phyloP scores from a whole-genome alignment of 2,888 invertebrate genomes.

The Cyaniris semiargus region DNA sequence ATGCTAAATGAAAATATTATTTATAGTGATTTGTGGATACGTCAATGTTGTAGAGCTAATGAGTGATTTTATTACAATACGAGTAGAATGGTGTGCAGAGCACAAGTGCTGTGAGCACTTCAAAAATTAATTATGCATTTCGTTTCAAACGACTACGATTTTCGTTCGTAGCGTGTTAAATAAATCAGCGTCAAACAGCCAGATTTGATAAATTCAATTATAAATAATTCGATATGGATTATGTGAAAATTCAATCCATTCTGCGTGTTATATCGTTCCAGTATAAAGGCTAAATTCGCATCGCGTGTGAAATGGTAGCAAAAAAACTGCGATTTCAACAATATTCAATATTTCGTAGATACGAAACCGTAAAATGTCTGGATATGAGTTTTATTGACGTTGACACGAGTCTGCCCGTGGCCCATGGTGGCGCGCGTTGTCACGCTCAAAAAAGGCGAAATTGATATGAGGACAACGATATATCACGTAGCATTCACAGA shows the following conservation, averaged over 20 bases:
- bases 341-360: slow-evolving; percentile 19
- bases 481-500: not conserved
- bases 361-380: slow-evolving; percentile 14
- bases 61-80: not conserved
- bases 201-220: not conserved
- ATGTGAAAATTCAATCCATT: slow-evolving; percentile 1
- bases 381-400: slow-evolving; percentile 25
- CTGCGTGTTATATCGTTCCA: not conserved
- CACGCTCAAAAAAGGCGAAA: slow-evolving; percentile 16
- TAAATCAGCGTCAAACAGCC: not conserved
- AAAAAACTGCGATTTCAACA: slow-evolving; percentile 14
- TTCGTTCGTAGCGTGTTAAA: not conserved
- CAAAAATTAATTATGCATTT: not conserved
- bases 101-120: not conserved
- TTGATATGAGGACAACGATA: not conserved
- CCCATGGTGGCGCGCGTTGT: slow-evolving; percentile 4
- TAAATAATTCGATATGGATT: not conserved
- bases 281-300: not conserved
- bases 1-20: too few relatives aligned
- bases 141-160: not conserved
- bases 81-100: not conserved
- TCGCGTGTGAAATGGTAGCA: not conserved
- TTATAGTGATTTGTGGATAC: not conserved
- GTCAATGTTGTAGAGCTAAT: not conserved
- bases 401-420: slow-evolving; percentile 11